Conservation (phyloP, 2,888 invertebrate genomes). For the Tenthredo scrophulariae region DNA sequence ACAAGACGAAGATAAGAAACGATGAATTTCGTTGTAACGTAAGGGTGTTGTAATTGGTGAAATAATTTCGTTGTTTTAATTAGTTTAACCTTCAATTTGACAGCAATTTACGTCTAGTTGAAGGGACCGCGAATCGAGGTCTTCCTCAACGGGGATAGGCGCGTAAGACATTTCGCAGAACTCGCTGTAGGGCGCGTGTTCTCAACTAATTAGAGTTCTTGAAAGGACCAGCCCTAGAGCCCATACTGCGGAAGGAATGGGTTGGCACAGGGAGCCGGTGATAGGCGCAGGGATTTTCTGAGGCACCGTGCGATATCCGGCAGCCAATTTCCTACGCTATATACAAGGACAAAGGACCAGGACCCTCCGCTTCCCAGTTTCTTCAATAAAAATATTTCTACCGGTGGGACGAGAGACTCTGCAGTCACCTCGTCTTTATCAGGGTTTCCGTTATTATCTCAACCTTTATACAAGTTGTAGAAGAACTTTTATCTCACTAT, state of each 20-base stretch:
- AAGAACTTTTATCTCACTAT: not conserved
- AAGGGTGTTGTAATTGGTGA: constrained; percentile 13
- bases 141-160: constrained; percentile 29
- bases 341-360: constrained; percentile 39
- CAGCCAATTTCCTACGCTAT: constrained; percentile 29
- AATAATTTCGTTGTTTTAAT: constrained; percentile 45
- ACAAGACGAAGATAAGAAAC: constrained; percentile 15
- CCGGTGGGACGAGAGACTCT: not conserved
- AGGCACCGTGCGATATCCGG: constrained; percentile 40
- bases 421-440: not conserved
- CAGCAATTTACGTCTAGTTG: constrained; percentile 26
- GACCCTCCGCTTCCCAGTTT: not conserved
- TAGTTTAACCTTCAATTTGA: constrained; percentile 45
- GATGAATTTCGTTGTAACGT: constrained; percentile 1
- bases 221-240: constrained; percentile 25
- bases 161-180: constrained; percentile 40
- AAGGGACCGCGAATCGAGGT: constrained; percentile 46
- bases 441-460: constrained; percentile 15
- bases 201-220: constrained; percentile 51
- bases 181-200: constrained; percentile 27
- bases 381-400: constrained; percentile 28
- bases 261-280: constrained; percentile 10
- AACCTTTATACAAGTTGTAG: not conserved
- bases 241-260: constrained; percentile 3
- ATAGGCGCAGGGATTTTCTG: constrained; percentile 39